phyloP scores from a whole-genome alignment of 2,797 vertebrate species.

The Darevskia mixta region DNA sequence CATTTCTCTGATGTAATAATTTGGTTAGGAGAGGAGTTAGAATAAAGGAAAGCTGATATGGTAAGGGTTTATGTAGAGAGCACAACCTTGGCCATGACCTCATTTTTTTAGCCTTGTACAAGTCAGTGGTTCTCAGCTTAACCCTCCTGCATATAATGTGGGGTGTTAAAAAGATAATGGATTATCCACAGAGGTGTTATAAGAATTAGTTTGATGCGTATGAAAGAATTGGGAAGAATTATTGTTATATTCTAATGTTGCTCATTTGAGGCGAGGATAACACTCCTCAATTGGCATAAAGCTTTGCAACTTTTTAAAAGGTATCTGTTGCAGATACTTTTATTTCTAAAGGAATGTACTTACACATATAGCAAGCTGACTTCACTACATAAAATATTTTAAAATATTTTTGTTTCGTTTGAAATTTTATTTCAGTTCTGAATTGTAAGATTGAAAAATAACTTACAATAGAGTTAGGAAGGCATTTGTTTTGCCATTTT shows the following conservation, averaged over 20 bases:
- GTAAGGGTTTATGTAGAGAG: neutral
- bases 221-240: neutral
- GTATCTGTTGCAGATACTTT: neutral
- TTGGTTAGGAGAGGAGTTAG: neutral
- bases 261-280: neutral
- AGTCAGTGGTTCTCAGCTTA: neutral
- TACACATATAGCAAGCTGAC: neutral
- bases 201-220: neutral
- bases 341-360: neutral
- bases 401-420: neutral
- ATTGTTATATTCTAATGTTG: neutral
- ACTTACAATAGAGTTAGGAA: constrained; percentile 26
- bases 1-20: neutral
- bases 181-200: neutral
- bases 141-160: neutral
- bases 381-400: neutral
- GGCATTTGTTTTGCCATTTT: constrained; percentile 8
- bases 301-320: neutral
- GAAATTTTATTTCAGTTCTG: too few relatives aligned
- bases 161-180: neutral
- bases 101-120: neutral
- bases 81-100: neutral
- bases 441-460: constrained; percentile 22
- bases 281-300: neutral
- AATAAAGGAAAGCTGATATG: neutral